Evolutionary conservation across 2,113 vertebrate genomes (phyloP).

Genomic region (Pitta sordida): DNA sequence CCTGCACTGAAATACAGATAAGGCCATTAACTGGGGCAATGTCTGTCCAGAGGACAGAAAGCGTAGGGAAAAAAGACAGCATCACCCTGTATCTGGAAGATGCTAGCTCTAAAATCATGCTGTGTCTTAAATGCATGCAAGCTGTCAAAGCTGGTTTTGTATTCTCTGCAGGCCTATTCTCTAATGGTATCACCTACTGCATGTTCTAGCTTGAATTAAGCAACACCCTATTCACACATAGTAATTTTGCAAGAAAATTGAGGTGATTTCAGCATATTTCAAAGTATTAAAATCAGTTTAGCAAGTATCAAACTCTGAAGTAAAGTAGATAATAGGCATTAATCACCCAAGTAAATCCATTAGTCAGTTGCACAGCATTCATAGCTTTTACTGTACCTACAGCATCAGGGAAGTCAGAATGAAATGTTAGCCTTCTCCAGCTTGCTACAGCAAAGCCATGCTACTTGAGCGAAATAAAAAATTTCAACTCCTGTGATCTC

Average conservation of each 20-base stretch:
- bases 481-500: background rate
- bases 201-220: conserved; percentile 7
- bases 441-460: conserved; percentile 40
- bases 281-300: conserved; percentile 38
- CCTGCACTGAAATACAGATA: background rate
- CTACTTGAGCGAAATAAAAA: conserved; percentile 19
- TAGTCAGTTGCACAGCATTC: conserved; percentile 45
- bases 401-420: conserved; percentile 16
- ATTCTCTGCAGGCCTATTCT: background rate
- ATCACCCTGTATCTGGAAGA: background rate
- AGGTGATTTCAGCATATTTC: conserved; percentile 54
- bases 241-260: conserved; percentile 48
- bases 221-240: background rate
- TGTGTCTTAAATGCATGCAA: rapidly evolving
- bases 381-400: conserved; percentile 19
- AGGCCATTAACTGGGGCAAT: background rate
- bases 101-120: background rate
- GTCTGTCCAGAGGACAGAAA: background rate
- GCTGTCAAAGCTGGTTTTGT: background rate
- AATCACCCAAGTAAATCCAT: conserved; percentile 67
- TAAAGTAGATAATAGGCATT: conserved; percentile 60
- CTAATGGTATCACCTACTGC: background rate
- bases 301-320: conserved; percentile 30
- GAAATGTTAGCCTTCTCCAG: conserved; percentile 36
- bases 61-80: background rate